Base-by-base conservation (phyloP, 2,113 vertebrate species). In the Rafetus swinhoei region DNA sequence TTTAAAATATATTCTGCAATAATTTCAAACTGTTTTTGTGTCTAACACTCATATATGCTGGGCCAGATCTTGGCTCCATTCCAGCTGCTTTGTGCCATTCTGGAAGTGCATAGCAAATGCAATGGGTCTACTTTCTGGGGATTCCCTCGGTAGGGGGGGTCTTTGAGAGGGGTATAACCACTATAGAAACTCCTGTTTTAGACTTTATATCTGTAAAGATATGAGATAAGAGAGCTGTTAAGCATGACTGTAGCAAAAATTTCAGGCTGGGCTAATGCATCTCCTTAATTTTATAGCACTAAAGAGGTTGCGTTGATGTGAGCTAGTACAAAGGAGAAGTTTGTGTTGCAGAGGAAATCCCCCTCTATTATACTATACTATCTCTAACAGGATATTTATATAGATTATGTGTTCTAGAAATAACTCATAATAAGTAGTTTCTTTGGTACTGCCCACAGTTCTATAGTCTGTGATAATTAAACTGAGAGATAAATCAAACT, bases 1-100 rank as follows among this genome's bases (percentile, higher is more conserved):
- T 80, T 93, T 90, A 84, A 72, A 84, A 91, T 39, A 29, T 84
- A 6, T 88, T 93, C 65, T 93, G 83, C 7, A 69, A 84, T 3
- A 12, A 35, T 50, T 69, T 62, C 50, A 52, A 35, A 72, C 12
- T 4, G 0, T 45, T 14, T 9, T 29, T 19, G 7, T 69, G 65
- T 16, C 25, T 29, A 25, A 6, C 35, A 57, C 50, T 15, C 54
- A 56, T 19, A 13, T 56, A 4, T 10, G 12, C 15, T 22, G 25
- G 59, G 62, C 18, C 9, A 60, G 59, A 59, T 74, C 74, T 27
- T 0, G 9, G 29, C 4, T 39, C 7, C 22, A 9, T 52, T 54
- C 57, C 80, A 29, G 82, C 52, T 45, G 2, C 8, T 72, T 29
- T 19, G 29, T 35, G 3, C 12, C n/a, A 15, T 55, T 8, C 18